Base-by-base conservation (phyloP, 2,113 vertebrate species). In the Poicephalus meyeri region DNA sequence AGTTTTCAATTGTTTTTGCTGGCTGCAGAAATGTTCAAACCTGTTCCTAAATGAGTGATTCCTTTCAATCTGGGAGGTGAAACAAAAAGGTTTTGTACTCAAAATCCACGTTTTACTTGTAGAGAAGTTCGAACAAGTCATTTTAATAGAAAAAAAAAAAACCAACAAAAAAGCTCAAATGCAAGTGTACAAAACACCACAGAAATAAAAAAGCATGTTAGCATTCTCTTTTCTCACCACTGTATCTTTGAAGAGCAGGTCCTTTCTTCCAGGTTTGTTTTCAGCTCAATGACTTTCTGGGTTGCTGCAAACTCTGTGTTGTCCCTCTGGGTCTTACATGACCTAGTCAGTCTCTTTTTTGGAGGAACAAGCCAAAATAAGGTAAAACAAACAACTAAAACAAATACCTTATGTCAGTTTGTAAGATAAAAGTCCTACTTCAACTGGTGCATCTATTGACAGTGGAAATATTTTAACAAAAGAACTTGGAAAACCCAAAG, bases 191-290 rank as follows among this genome's bases (percentile, higher is more conserved):
- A 29, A 49, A 82, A 58, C 49, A 26, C 9, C 23, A 26, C 6
- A 83, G 63, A 80, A 91, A 73, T 65, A 41, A 78, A 77, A 88
- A 25, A 10, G 6, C 3, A 0, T 37, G 6, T 37, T 69, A 82
- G n/a, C 39, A 37, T 15, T 56, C 9, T 26, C 58, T 63, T 73
- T 44, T 14, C 15, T 77, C 39, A 9, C 23, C 29, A 16, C 10
- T 66, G 15, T 78, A 76, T 86, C 79, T 68, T 91, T 92, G 82
- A 94, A 87, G n/a, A 92, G 7, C 15, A 29, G 7, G 16, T 70
- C 15, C 23, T 86, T 94, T 77, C 69, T 95, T 86, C 11, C 72
- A 91, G 58, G 25, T 88, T 78, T 97, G 64, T 92, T 88, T 94
- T 84, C 91, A 88, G 72, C 60, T 82, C 68, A 71, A 0, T 83